Evolutionary conservation across 1,140 invertebrate species (phyloP).

Genomic region (Halesus radiatus): DNA sequence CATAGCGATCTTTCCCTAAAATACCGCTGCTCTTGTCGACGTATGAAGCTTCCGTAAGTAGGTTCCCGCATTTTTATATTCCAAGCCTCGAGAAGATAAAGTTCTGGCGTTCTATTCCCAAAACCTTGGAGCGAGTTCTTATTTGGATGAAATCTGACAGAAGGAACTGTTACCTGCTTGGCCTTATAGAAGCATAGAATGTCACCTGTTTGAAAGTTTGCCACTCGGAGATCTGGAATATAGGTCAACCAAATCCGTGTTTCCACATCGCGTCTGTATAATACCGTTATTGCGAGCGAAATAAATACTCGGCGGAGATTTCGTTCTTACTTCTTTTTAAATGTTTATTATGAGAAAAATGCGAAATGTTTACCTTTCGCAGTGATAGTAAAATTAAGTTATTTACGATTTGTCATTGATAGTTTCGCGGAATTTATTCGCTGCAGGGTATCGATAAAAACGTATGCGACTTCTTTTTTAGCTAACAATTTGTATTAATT

Average conservation of each 20-base stretch:
- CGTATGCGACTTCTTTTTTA: too few species aligned
- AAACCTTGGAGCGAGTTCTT: not conserved
- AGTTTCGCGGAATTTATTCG: conserved; percentile 26
- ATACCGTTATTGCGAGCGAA: conserved; percentile 33
- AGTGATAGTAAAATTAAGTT: not conserved
- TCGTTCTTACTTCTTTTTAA: conserved; percentile 9
- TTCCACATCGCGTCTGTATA: conserved; percentile 43
- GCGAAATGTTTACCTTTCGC: conserved; percentile 24
- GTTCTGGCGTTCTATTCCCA: conserved; percentile 9
- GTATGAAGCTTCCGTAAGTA: conserved; percentile 66
- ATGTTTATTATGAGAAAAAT: conserved; percentile 18
- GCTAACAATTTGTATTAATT: too few species aligned
- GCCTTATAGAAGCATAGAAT: conserved; percentile 49
- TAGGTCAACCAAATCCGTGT: conserved; percentile 51
- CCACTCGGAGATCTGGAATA: conserved; percentile 48
- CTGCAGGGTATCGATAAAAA: too few species aligned
- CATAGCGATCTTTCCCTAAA: conserved; percentile 73
- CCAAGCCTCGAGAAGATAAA: not conserved
- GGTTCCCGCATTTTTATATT: conserved; percentile 43
- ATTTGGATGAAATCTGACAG: conserved; percentile 42
- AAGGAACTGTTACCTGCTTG: conserved; percentile 43
- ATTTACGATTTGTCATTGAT: conserved; percentile 29
- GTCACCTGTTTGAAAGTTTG: conserved; percentile 52
- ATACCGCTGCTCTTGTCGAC: conserved; percentile 72
- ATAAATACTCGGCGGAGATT: conserved; percentile 7